These are phyloP conservation scores for Gibbula magus DNA, from an alignment of 2,888 invertebrate species.

Conservation along the genomic window DNA sequence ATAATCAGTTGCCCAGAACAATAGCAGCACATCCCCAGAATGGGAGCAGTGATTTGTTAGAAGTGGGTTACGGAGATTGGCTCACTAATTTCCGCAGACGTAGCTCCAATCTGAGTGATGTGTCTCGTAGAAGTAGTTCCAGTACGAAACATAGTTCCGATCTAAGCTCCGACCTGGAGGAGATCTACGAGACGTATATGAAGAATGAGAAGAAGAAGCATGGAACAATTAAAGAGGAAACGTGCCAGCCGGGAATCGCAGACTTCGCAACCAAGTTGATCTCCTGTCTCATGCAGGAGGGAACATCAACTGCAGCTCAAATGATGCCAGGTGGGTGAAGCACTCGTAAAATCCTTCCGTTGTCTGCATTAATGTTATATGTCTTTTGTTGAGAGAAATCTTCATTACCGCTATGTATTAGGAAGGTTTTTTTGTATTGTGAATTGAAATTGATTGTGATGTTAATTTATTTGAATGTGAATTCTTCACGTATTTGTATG, in stretches of 20 bases:
- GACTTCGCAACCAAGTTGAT: slow-evolving; percentile 62
- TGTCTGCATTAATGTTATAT: too few relatives aligned
- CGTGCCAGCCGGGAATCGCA: slow-evolving; percentile 44
- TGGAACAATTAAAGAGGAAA: slow-evolving; percentile 66
- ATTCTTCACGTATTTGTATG: too few relatives aligned
- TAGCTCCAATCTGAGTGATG: slow-evolving; percentile 69
- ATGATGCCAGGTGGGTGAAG: slow-evolving; percentile 36
- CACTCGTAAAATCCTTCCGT: too few relatives aligned
- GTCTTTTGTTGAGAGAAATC: too few relatives aligned
- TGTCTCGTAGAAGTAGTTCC: slow-evolving; percentile 77
- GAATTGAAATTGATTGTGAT: too few relatives aligned
- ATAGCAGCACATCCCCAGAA: slow-evolving; percentile 17
- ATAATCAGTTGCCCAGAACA: not conserved
- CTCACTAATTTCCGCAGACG: slow-evolving; percentile 63
- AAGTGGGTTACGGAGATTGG: slow-evolving; percentile 63
- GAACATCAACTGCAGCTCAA: slow-evolving; percentile 55
- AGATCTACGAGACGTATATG: slow-evolving; percentile 66
- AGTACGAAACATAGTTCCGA: slow-evolving; percentile 69
- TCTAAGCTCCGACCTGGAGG: slow-evolving; percentile 71
- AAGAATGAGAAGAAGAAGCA: slow-evolving; percentile 59
- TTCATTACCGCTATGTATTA: too few relatives aligned
- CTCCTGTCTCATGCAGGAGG: slow-evolving; percentile 49
- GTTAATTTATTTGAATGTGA: too few relatives aligned
- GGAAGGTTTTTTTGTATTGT: too few relatives aligned
- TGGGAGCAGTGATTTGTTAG: slow-evolving; percentile 50